Evolutionary conservation across 2,888 invertebrate species (phyloP).

Genomic region (Bhutanitis thaidina): DNA sequence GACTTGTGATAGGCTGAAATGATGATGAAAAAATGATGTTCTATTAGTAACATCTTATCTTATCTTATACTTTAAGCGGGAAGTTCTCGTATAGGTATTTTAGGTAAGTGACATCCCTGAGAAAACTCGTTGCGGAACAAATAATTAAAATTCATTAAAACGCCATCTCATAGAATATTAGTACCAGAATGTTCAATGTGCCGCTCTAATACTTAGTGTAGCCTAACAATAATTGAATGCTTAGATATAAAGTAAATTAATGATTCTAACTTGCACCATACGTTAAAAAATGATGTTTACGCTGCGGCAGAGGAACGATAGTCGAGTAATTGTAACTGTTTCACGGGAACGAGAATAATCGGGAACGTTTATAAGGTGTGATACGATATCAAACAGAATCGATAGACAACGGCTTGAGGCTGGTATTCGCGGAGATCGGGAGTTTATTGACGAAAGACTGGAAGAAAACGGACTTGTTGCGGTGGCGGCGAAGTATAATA

Average conservation of each 20-base stretch:
- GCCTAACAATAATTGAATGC: no score
- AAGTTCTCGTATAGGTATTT: no score
- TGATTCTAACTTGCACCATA: constrained; percentile 36
- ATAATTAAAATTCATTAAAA: no score
- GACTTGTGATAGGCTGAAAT: no score
- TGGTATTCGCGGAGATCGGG: constrained; percentile 3
- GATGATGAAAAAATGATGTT: no score
- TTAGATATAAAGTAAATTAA: background rate
- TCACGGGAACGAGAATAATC: constrained; percentile 58
- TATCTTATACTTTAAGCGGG: no score
- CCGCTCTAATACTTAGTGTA: no score
- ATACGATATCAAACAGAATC: constrained; percentile 56
- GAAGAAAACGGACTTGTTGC: background rate
- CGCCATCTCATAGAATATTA: no score
- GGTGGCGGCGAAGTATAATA: background rate
- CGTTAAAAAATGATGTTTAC: constrained; percentile 56
- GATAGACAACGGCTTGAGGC: constrained; percentile 9
- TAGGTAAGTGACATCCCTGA: no score
- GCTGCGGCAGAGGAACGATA: constrained; percentile 45
- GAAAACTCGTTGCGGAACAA: no score
- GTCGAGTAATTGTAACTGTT: constrained; percentile 68
- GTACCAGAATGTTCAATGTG: no score
- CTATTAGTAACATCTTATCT: no score
- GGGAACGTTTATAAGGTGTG: constrained; percentile 54
- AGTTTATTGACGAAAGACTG: constrained; percentile 7